These are phyloP conservation scores for Saccostrea glomerata DNA, from an alignment of 1,140 invertebrate species.

Conservation along the genomic window DNA sequence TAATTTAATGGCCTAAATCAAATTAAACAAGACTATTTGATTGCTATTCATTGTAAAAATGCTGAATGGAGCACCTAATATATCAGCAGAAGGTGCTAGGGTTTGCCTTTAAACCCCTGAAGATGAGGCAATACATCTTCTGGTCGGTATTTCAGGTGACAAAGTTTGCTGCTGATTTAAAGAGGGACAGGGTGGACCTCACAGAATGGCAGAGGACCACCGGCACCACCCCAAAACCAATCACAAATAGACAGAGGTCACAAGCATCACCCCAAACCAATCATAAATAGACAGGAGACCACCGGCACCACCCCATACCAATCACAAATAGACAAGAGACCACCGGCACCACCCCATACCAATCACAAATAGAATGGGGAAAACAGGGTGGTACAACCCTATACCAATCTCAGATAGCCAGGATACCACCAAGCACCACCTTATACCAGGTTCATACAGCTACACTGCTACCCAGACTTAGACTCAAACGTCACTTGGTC, in stretches of 20 bases:
- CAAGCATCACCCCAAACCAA: neutral
- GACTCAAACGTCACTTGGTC: no score
- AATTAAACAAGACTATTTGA: constrained; percentile 32
- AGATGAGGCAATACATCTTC: constrained; percentile 24
- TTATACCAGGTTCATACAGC: no score
- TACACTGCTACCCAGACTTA: no score
- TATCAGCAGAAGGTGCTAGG: neutral
- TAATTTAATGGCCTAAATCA: constrained; percentile 34
- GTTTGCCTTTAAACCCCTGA: neutral
- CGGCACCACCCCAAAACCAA: neutral
- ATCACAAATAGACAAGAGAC: neutral
- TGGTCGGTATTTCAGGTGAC: neutral
- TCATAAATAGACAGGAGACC: neutral
- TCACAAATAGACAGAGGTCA: neutral
- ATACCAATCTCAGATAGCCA: no score
- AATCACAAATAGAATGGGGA: no score
- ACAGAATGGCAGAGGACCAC: neutral
- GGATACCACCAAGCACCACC: no score
- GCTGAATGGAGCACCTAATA: neutral
- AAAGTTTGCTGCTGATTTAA: neutral
- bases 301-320: neutral
- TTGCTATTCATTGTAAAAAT: neutral
- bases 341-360: no score
- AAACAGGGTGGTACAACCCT: no score
- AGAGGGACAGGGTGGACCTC: neutral